phyloP scores from a whole-genome alignment of 2,113 vertebrate genomes.

The Leucoraja erinaceus region DNA sequence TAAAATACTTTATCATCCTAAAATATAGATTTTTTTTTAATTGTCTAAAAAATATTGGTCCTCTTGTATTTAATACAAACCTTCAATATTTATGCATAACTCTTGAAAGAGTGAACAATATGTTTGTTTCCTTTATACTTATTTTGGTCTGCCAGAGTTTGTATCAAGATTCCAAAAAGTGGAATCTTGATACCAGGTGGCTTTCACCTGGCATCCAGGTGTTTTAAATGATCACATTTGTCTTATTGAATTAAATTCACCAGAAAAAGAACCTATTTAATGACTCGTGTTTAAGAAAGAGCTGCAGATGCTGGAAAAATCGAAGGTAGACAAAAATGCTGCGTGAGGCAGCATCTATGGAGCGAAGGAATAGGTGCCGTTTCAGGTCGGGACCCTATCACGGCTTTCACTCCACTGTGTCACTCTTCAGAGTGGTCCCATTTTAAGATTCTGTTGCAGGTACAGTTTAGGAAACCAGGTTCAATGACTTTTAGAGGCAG shows the following conservation, averaged over 20 bases:
- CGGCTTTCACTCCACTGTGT: too few species aligned
- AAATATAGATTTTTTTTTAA: not conserved
- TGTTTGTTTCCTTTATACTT: not conserved
- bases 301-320: too few species aligned
- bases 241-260: not conserved
- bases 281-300: not conserved
- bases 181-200: not conserved
- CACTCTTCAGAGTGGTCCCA: too few species aligned
- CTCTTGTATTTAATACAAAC: too few species aligned
- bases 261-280: not conserved
- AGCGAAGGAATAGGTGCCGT: too few species aligned
- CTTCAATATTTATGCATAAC: not conserved
- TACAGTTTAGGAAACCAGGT: too few species aligned
- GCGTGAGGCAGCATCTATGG: too few species aligned
- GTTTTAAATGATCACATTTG: not conserved
- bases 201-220: not conserved
- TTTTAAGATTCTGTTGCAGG: too few species aligned
- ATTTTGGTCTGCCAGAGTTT: too few species aligned
- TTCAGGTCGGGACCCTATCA: too few species aligned
- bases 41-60: not conserved
- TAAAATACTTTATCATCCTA: not conserved
- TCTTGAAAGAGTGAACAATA: not conserved
- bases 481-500: too few species aligned
- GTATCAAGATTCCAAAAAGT: not conserved
- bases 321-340: too few species aligned